Base-by-base conservation (phyloP, 2,888 invertebrate genomes). In the Rhagonycha fulva region DNA sequence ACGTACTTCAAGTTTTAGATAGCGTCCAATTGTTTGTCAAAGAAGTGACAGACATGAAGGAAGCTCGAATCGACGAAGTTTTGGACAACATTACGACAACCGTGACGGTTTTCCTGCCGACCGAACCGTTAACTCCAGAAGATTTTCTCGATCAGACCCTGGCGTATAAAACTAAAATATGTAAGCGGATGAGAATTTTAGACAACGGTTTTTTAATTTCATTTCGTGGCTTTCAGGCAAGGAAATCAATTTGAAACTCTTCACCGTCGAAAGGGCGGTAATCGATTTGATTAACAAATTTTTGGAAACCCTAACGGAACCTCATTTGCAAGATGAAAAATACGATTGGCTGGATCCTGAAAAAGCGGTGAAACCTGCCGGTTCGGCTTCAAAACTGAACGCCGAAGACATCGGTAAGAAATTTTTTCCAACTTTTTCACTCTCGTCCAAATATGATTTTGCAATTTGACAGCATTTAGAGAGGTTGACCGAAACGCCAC, bases 271-370 rank as follows among this genome's bases (percentile, higher is more conserved):
- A 87, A 91, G 92, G 77, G 93, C 95, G 28, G 94, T 94, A 0
- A 92, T 93, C 63, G 94, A 94, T 81, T 89, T 96, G 47, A 93
- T 96, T 26, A 91, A 94, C 80, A 93, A 94, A 87, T 95, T 96
- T 83, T 88, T 95, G 76, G 90, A 90, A 30, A 90, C 92, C 30
- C 91, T 92, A 72, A 91, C 89, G 77, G 90, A 90, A 77, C 90
- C 90, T 77, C 90, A 88, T 80, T 90, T 91, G 73, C 89, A 90
- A 80, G 90, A 88, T 82, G 87, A 90, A 74, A 93, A 91, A 84
- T 91, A 90, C 85, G 89, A 90, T 78, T 93, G 91, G 94, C 87
- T 91, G 84, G 93, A 94, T 84, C 86, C 89, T 0, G 91, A 92
- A 78, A 91, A 90, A 82, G 91, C 92, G 0, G 85, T 90, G 30